Percentiles rank a stretch among this genome's conserved stretches.
Conservation (phyloP, 1,140 invertebrate species). For the Delia radicum region DNA sequence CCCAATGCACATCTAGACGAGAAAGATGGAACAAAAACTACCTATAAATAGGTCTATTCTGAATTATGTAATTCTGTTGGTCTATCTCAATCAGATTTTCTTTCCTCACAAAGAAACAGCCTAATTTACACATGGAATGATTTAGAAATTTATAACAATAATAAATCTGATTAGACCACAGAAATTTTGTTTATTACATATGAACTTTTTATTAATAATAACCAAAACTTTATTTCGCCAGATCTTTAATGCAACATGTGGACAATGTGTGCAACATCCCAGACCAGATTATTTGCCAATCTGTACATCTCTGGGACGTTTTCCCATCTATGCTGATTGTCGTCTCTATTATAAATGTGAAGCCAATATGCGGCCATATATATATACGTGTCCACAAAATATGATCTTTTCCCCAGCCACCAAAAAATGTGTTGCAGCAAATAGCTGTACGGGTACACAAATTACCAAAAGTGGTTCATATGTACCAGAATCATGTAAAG, state of each 20-base stretch:
- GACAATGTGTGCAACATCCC: slow-evolving; percentile 36
- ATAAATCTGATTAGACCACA: too few relatives aligned
- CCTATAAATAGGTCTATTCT: too few relatives aligned
- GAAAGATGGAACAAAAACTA: too few relatives aligned
- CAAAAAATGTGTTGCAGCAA: slow-evolving; percentile 41
- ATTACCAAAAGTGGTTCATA: slow-evolving; percentile 40
- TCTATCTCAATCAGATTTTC: too few relatives aligned
- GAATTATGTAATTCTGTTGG: too few relatives aligned
- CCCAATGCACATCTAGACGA: too few relatives aligned
- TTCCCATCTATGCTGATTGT: slow-evolving; percentile 42
- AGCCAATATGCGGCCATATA: slow-evolving; percentile 33
- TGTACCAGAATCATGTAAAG: slow-evolving; percentile 44
- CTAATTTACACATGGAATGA: too few relatives aligned
- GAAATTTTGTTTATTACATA: too few relatives aligned
- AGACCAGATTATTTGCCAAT: not conserved
- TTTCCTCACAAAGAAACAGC: too few relatives aligned
- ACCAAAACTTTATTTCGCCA: not conserved
- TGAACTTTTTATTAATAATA: too few relatives aligned
- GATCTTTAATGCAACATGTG: slow-evolving; percentile 40
- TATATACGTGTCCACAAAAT: slow-evolving; percentile 45
- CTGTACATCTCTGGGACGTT: slow-evolving; percentile 44
- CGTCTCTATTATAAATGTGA: slow-evolving; percentile 52
- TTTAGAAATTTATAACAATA: too few relatives aligned
- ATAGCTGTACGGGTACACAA: slow-evolving; percentile 45
- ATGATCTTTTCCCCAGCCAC: slow-evolving; percentile 43